Evolutionary conservation across 2,797 vertebrate species (phyloP), one percentile per base, ranked within the genome.

Genomic region (Arrhamphus sclerolepis): DNA sequence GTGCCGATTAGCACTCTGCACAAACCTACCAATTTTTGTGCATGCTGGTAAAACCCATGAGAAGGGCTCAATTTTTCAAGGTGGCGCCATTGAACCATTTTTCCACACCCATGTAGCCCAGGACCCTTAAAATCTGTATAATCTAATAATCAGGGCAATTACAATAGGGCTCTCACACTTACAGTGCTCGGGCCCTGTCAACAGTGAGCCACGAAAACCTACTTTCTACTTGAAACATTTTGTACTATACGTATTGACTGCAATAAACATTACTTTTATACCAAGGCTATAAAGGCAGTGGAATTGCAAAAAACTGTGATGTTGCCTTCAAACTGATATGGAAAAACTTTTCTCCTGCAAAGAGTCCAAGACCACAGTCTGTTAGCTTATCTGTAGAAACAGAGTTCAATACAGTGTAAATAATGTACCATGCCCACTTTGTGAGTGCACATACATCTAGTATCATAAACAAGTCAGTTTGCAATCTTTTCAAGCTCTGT

Each of bases 391-490:
- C 75, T 50, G 39, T 28, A 49, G 71, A 58, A 74, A 63, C 22
- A 57, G 51, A 76, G 61, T 74, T 72, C 53, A 62, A 16, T 67
- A 53, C 29, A 7, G 9, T 53, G 58, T 75, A 63, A 82, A 73
- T 62, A 74, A 76, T 70, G 70, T 46, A 64, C 47, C 40, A 1
- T 29, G 42, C 17, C 46, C 19, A 49, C 63, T 21, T 29, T 54
- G 58, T 38, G 62, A 64, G 60, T 20, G 7, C 21, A 44, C 17
- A 62, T 41, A 38, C 63, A 62, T 59, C 31, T 29, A 71, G 31
- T 67, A 51, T 73, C 42, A 66, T 24, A 77, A 71, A 70, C 80
- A 78, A 78, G 65, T 64, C 4, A 7, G 43, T 57, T 56, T 69
- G 41, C 50, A 60, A 11, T 46, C 55, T 62, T 74, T 65, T 67